Base-by-base conservation (phyloP, 1,140 invertebrate genomes). In the Agrypnia vestita region DNA sequence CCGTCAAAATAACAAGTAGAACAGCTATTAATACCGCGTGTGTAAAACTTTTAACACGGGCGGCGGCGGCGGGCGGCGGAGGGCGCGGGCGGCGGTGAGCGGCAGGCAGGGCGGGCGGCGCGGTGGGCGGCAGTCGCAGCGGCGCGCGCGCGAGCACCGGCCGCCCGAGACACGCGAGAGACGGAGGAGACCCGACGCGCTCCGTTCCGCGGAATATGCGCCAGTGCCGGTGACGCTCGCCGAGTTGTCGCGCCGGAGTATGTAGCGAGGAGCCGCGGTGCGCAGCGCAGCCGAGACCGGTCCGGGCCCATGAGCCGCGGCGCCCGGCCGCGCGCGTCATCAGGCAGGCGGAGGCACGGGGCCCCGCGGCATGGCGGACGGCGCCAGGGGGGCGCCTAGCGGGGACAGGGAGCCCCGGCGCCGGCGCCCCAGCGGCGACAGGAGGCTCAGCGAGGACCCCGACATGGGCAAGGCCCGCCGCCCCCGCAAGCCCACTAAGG, bases 401-500 rank as follows among this genome's bases (percentile, higher is more conserved):
- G 62, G 19, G 43, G 49, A 53, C 25, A 35, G 25, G 69, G 77
- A 72, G 13, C 13, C n/a, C n/a, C n/a, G n/a, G n/a, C n/a, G n/a
- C n/a, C n/a, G n/a, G n/a, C n/a, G n/a, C n/a, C n/a, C n/a, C n/a
- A n/a, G n/a, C n/a, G n/a, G n/a, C n/a, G n/a, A 25, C 11, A 21
- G 77, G 44, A 15, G 49, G 51, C 15, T 12, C 53, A 49, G 46
- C 67, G 44, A 17, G 43, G 77, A 59, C 46, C 35, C 80, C 55
- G 76, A 56, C 72, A 92, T 91, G 90, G 90, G 88, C 78, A 90
- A 91, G 85, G 87, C 87, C 44, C 84, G 87, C 67, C 86, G 89
- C 72, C 88, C 89, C 78, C 91, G 91, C 55, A 93, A 92, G 73
- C 90, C 90, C 55, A 90, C 91, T 53, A 93, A 93, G 83, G 94